Conservation (phyloP, 2,888 invertebrate species). For the Dynastes hyllus region DNA sequence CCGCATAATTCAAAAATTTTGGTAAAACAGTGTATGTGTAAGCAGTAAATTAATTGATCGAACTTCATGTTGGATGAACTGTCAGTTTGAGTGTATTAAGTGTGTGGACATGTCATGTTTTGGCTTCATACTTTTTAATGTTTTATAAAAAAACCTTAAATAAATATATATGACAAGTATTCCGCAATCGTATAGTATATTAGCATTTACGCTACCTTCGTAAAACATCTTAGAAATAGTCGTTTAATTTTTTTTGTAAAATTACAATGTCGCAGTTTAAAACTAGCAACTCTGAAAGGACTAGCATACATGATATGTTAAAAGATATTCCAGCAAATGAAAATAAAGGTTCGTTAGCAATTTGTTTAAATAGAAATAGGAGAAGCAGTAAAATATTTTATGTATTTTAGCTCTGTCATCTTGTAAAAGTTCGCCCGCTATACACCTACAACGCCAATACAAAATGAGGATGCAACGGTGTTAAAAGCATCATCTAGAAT, state of each 20-base stretch:
- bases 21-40: too few relatives aligned
- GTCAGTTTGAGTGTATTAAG: slow-evolving; percentile 19
- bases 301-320: slow-evolving; percentile 88
- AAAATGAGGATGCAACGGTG: slow-evolving; percentile 76
- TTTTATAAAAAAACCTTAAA: neutral
- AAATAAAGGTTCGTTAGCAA: slow-evolving; percentile 73
- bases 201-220: neutral
- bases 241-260: slow-evolving; percentile 8
- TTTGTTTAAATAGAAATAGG: neutral
- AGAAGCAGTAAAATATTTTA: neutral
- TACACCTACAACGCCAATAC: slow-evolving; percentile 73
- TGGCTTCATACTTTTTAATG: slow-evolving; percentile 14
- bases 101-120: slow-evolving; percentile 35
- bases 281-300: slow-evolving; percentile 73
- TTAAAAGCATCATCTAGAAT: slow-evolving; percentile 86
- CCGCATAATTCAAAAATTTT: too few relatives aligned
- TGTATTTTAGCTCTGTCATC: slow-evolving; percentile 64
- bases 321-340: slow-evolving; percentile 87
- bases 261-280: slow-evolving; percentile 66
- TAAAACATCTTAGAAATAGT: slow-evolving; percentile 9
- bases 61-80: neutral
- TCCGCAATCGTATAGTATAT: neutral
- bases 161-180: slow-evolving; percentile 12
- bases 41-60: too few relatives aligned
- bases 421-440: slow-evolving; percentile 69